Base-by-base conservation (phyloP, 2,113 vertebrate species). In the Scartelaos histophorus region DNA sequence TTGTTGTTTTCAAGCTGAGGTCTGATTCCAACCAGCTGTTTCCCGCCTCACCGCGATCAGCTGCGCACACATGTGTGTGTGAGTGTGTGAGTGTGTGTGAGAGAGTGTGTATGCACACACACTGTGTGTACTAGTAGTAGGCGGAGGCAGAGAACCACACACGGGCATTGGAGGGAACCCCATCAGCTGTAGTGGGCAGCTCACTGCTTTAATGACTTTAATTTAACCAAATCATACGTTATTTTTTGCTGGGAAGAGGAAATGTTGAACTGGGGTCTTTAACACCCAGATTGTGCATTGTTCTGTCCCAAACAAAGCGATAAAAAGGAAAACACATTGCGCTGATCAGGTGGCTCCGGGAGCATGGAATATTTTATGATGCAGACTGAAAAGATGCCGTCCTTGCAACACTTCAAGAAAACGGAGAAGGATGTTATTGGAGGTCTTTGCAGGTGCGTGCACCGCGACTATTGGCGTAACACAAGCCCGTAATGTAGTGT, bases 301-400 rank as follows among this genome's bases (percentile, higher is more conserved):
- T 9, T 35, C 51, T 76, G 21, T 5, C 79, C n/a, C 43, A 19
- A 53, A 45, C 58, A 58, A 24, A 56, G 73, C 74, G 17, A 76
- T 19, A 82, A 64, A 70, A 69, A 72, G 75, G 25, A 65, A 70
- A 74, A 66, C 58, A 71, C 76, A 79, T 74, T 76, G 79, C 78
- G 82, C 62, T 77, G 72, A 76, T 65, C 53, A 72, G 85, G 83
- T 60, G 87, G 80, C 75, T 84, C 47, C 61, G 85, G 80, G 90
- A 93, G 90, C 93, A 96, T 96, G 95, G 95, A 96, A 92, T 96
- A 96, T 93, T 96, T 96, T 94, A 94, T 96, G 95, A 95, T 96
- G 93, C 95, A 95, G 88, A 92, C 95, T 85, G 95, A 95, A 90
- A 96, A 96, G 94, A 93, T 95, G 76, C 87, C 93, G 76, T 94